A percentile compares a stretch with the other conserved stretches of the same genome.
Conservation (phyloP, 2,113 vertebrate species). For the Monopterus albus region DNA sequence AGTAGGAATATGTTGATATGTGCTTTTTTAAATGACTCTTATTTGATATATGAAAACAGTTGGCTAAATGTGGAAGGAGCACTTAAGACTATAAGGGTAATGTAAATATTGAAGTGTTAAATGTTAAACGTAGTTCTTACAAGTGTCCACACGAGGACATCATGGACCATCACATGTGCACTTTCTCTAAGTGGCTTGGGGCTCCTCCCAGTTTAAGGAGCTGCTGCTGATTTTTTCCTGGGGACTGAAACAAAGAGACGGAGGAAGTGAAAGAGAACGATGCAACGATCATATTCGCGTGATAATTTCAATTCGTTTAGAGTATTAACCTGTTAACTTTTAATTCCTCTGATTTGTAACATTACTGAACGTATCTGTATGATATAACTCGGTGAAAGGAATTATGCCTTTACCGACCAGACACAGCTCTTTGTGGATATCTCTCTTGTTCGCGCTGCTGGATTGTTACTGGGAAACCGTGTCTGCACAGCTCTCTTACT, state of each 20-base stretch:
- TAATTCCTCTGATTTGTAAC: too few species aligned
- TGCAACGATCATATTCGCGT: neutral
- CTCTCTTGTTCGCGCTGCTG: conserved; percentile 22
- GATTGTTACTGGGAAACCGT: conserved; percentile 58
- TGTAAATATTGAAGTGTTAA: too few species aligned
- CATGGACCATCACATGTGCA: conserved; percentile 51
- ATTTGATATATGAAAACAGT: too few species aligned
- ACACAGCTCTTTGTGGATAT: conserved; percentile 32
- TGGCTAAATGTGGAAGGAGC: too few species aligned
- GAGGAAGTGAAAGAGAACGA: neutral
- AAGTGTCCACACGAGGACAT: conserved; percentile 61
- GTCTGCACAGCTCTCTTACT: conserved; percentile 63
- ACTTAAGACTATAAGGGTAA: too few species aligned
- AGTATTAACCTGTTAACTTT: too few species aligned
- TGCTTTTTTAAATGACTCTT: too few species aligned
- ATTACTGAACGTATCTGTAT: too few species aligned
- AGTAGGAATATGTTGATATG: too few species aligned
- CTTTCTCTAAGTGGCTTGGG: fast-evolving
- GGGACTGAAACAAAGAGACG: neutral
- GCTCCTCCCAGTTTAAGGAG: conserved; percentile 63
- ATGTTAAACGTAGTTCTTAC: neutral
- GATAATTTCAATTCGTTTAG: too few species aligned
- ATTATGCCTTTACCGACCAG: neutral
- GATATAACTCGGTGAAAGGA: neutral
- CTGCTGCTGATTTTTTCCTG: neutral